Evolutionary conservation across 2,888 invertebrate genomes (phyloP), one percentile per base, ranked within the genome.

Genomic region (Eristalis tenax): DNA sequence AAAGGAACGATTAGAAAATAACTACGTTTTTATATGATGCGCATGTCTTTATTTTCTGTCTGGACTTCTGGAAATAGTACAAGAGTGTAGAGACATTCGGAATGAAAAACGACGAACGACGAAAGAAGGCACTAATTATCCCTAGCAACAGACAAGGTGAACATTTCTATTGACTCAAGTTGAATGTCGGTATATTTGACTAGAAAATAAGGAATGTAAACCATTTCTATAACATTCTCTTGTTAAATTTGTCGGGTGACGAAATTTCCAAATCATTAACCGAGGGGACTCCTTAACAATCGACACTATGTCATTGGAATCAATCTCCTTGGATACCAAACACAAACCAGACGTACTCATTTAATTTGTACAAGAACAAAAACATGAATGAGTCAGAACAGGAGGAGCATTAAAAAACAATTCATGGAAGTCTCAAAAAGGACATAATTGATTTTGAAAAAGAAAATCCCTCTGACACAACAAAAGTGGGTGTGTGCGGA

Each of bases 31-130:
- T 77, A 38, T 63, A 15, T 38, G 50, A 59, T 83, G 82, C 82
- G 82, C 82, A 83, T 83, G 82, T 73, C 77, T 71, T 83, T 59
- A 18, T 77, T 70, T 76, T 61, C 22, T 59, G 75, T 75, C 81
- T 75, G 81, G 81, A 69, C 40, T 75, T 65, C 26, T 75, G 74
- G 50, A 74, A 32, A 40, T 35, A 50, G 50, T 5, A 63, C 38
- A 61, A 69, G 35, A 18, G 56, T 76, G 69, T 59, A 80, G 43
- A 80, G 35, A 68, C 35, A 43, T 43, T 74, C 64, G 57, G 26
- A 38, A 61, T 74, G 40, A 22, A 43, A 18, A 38, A 2, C 32
- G 8, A 32, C 0, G 10, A 32, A 10, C 8, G 1, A 32, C 8
- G 32, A 35, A 74, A 74, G 66, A 71, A 38, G 43, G 38, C 56